Conservation (phyloP, 1,140 invertebrate species). For the Paracyclopina nana region DNA sequence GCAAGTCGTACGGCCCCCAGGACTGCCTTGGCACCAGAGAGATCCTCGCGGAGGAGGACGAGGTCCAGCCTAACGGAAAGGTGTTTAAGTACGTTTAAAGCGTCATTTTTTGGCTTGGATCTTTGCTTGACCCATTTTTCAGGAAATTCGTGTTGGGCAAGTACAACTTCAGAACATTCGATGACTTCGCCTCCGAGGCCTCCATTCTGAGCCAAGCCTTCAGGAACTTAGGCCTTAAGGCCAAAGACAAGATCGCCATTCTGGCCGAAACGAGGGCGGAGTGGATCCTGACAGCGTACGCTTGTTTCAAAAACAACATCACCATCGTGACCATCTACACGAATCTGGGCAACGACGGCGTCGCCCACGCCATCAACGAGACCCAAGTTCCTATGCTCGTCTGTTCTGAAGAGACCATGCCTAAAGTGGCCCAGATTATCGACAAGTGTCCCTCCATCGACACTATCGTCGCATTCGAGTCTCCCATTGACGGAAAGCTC, state of each 20-base stretch:
- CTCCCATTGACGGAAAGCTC: background rate
- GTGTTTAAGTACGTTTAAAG: constrained; percentile 63
- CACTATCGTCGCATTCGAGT: constrained; percentile 18
- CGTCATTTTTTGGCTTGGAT: too few relatives aligned
- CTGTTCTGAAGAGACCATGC: background rate
- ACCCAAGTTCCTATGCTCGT: constrained; percentile 2
- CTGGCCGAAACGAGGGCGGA: constrained; percentile 39
- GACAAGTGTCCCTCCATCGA: constrained; percentile 17
- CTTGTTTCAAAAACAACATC: constrained; percentile 24
- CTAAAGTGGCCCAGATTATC: background rate
- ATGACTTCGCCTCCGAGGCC: constrained; percentile 49
- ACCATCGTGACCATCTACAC: constrained; percentile 21
- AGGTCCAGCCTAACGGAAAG: constrained; percentile 70
- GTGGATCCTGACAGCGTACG: constrained; percentile 36
- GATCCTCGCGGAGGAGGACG: constrained; percentile 77
- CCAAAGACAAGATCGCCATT: constrained; percentile 30
- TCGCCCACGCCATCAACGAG: constrained; percentile 13
- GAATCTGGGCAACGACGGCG: constrained; percentile 18
- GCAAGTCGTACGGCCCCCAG: constrained; percentile 38
- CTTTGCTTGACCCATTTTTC: too few relatives aligned
- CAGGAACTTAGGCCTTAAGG: constrained; percentile 25
- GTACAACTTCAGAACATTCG: constrained; percentile 70
- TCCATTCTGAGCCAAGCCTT: constrained; percentile 35
- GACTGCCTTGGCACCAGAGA: constrained; percentile 70
- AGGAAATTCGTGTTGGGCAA: too few relatives aligned